Conservation (phyloP, 2,113 vertebrate genomes). For the Eonycteris spelaea region DNA sequence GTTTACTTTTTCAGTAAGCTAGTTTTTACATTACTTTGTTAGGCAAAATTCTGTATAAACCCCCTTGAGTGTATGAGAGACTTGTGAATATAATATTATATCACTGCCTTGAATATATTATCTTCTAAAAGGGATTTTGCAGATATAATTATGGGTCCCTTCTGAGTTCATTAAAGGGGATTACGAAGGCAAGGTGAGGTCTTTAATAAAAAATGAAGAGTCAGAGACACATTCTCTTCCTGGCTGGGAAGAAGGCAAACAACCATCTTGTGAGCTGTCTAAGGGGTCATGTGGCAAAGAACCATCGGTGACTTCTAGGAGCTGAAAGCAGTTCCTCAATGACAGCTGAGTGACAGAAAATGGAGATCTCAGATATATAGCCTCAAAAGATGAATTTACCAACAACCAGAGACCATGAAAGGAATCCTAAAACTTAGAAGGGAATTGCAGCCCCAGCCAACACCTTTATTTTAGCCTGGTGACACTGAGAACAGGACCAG, state of each 20-base stretch:
- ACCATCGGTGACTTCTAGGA: not conserved
- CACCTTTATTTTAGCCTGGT: not conserved
- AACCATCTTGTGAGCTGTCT: not conserved
- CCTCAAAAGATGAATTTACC: not conserved
- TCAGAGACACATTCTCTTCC: not conserved
- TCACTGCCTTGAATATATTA: not conserved
- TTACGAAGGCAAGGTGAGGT: not conserved
- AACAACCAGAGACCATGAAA: not conserved
- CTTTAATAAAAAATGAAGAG: not conserved
- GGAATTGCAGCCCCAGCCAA: not conserved
- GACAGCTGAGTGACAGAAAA: not conserved
- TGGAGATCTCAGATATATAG: not conserved
- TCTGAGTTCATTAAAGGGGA: not conserved
- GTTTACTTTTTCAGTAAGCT: not conserved
- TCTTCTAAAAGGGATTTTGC: not conserved
- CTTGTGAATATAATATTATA: not conserved
- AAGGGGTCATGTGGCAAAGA: not conserved
- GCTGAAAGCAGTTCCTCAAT: not conserved
- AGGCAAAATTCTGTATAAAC: not conserved
- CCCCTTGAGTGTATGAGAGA: not conserved
- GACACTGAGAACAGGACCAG: not conserved
- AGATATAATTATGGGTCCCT: not conserved
- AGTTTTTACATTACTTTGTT: not conserved
- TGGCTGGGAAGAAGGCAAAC: not conserved
- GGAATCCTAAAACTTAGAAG: not conserved